phyloP scores from a whole-genome alignment of 2,113 vertebrate species.

The Podocnemis expansa region DNA sequence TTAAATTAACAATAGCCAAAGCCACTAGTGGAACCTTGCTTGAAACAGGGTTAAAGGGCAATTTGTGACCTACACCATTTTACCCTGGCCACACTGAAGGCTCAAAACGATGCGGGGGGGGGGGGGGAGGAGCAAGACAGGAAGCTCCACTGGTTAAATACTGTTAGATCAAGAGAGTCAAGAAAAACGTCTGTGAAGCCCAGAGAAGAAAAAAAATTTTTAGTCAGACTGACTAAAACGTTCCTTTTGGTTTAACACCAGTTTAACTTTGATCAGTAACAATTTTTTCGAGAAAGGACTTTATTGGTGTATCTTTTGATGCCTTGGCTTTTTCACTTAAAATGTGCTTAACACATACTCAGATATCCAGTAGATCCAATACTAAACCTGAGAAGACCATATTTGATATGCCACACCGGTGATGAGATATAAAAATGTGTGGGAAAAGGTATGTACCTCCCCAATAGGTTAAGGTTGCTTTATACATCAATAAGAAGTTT shows the following conservation, averaged over 20 bases:
- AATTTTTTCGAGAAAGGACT: neutral
- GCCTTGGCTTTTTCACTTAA: neutral
- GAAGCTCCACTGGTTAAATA: neutral
- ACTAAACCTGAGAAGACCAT: neutral
- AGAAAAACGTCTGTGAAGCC: fast-evolving
- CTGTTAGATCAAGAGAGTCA: neutral
- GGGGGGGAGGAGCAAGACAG: no score
- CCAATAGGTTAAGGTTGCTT: neutral
- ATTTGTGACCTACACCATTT: neutral
- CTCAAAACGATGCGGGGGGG: neutral
- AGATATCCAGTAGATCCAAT: neutral
- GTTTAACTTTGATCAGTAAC: neutral
- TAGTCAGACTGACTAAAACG: neutral
- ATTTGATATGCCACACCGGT: neutral
- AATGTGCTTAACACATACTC: neutral
- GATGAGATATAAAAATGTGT: no score
- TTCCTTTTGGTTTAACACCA: neutral
- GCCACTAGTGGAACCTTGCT: neutral
- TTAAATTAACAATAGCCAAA: neutral
- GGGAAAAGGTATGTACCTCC: no score
- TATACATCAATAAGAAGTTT: neutral
- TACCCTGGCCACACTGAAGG: neutral
- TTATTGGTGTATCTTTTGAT: neutral
- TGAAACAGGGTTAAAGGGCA: neutral
- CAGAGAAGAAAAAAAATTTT: neutral